Evolutionary conservation across 2,888 invertebrate species (phyloP).

Genomic region (Hedychridium roseum): DNA sequence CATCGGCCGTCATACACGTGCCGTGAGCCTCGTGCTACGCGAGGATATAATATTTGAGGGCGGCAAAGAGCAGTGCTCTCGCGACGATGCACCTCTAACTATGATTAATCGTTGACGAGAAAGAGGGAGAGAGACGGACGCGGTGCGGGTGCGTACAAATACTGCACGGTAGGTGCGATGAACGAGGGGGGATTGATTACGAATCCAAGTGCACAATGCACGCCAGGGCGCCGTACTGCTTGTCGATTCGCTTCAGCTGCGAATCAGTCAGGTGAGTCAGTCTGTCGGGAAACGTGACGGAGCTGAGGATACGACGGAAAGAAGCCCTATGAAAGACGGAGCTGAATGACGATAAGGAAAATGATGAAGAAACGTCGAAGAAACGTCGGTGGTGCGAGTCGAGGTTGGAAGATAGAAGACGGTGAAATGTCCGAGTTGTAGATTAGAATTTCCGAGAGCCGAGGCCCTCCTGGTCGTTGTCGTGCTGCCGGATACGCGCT

Average conservation of each 20-base stretch:
- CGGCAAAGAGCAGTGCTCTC: too few species aligned
- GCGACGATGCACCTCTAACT: neutral
- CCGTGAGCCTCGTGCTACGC: too few species aligned
- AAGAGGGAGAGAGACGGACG: conserved; percentile 3
- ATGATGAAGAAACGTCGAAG: conserved; percentile 6
- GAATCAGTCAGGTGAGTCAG: conserved; percentile 34
- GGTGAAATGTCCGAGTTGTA: conserved; percentile 20
- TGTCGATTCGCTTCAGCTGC: conserved; percentile 18
- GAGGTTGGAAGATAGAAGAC: conserved; percentile 13
- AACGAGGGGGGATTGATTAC: neutral
- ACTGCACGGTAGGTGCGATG: conserved; percentile 25
- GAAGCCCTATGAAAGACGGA: conserved; percentile 1
- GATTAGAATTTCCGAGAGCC: conserved; percentile 29
- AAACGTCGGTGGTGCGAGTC: conserved; percentile 1
- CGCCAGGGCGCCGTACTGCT: conserved; percentile 9
- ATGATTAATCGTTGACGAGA: conserved; percentile 2
- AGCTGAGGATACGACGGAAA: conserved; percentile 13
- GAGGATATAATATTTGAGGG: too few species aligned
- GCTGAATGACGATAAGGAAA: conserved; percentile 18
- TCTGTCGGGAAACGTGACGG: conserved; percentile 13
- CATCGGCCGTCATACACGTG: conserved; percentile 40
- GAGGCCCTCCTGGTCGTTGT: conserved; percentile 21
- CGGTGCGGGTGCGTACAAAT: too few species aligned
- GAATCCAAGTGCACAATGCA: conserved; percentile 16
- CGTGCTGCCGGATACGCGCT: conserved; percentile 56